phyloP scores from a whole-genome alignment of 2,888 invertebrate genomes.

The Sisyra nigra region DNA sequence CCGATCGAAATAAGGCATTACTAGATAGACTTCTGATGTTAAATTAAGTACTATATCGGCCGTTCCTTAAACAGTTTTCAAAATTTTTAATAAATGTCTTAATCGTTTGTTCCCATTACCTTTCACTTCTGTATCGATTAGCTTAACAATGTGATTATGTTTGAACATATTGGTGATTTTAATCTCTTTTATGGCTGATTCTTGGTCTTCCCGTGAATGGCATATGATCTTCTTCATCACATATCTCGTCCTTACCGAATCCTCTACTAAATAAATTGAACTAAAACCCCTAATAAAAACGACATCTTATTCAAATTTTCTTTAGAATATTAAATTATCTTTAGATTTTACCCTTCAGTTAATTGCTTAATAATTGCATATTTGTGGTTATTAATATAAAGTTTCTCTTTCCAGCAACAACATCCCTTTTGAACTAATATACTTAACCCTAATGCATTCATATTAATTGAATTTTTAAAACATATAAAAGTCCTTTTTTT shows the following conservation, averaged over 20 bases:
- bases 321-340: too few species aligned
- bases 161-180: slow-evolving; percentile 51
- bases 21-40: slow-evolving; percentile 53
- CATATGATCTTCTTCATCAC: slow-evolving; percentile 71
- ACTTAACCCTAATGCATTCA: slow-evolving; percentile 54
- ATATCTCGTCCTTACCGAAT: slow-evolving; percentile 42
- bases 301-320: too few species aligned
- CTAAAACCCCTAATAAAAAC: slow-evolving; percentile 58
- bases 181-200: slow-evolving; percentile 52
- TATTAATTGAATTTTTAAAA: slow-evolving; percentile 18
- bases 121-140: slow-evolving; percentile 48
- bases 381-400: slow-evolving; percentile 51
- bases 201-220: slow-evolving; percentile 62
- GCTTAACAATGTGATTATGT: slow-evolving; percentile 57
- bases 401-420: slow-evolving; percentile 54
- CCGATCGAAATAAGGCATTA: slow-evolving; percentile 62
- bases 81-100: not conserved
- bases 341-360: slow-evolving; percentile 55
- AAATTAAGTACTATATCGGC: slow-evolving; percentile 49
- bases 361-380: slow-evolving; percentile 53
- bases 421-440: slow-evolving; percentile 59
- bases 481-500: too few species aligned
- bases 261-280: slow-evolving; percentile 60
- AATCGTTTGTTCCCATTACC: slow-evolving; percentile 21
- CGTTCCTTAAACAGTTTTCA: slow-evolving; percentile 20